Conservation (phyloP, 2,113 vertebrate species). For the Pycnonotus jocosus region DNA sequence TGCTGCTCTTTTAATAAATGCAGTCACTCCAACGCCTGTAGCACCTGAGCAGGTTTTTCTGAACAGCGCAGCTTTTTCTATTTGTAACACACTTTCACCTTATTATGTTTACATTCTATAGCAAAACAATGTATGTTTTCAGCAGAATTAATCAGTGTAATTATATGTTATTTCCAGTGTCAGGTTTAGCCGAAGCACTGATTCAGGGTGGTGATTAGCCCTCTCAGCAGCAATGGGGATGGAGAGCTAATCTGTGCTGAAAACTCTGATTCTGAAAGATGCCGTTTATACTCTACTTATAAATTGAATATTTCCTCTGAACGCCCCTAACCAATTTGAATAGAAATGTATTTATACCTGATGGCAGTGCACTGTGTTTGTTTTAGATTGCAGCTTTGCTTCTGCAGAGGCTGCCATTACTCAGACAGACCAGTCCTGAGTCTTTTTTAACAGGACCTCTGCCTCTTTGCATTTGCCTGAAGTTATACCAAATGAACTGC, state of each 20-base stretch:
- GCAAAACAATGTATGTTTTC: slow-evolving; percentile 49
- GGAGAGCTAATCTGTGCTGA: slow-evolving; percentile 6
- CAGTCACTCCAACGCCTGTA: neutral
- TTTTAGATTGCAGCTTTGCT: neutral
- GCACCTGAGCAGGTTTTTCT: neutral
- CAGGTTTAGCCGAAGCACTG: neutral
- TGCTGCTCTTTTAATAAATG: neutral
- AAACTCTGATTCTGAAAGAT: neutral
- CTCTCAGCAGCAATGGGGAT: neutral
- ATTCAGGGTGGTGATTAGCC: slow-evolving; percentile 33
- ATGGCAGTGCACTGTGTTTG: neutral
- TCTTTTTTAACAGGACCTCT: neutral
- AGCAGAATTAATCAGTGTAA: slow-evolving; percentile 55
- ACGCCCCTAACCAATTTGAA: neutral
- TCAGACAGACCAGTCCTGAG: neutral
- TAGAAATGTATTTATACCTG: neutral
- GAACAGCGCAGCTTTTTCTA: neutral
- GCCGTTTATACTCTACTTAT: neutral
- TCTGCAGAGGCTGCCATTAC: neutral
- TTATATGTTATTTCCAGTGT: slow-evolving; percentile 41
- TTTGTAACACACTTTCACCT: neutral
- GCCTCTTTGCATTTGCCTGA: neutral
- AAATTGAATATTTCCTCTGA: neutral
- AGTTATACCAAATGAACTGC: neutral
- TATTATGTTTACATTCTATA: slow-evolving; percentile 48